These are phyloP conservation scores for Eilema caniola DNA, from an alignment of 2,888 invertebrate species.

Conservation along the genomic window DNA sequence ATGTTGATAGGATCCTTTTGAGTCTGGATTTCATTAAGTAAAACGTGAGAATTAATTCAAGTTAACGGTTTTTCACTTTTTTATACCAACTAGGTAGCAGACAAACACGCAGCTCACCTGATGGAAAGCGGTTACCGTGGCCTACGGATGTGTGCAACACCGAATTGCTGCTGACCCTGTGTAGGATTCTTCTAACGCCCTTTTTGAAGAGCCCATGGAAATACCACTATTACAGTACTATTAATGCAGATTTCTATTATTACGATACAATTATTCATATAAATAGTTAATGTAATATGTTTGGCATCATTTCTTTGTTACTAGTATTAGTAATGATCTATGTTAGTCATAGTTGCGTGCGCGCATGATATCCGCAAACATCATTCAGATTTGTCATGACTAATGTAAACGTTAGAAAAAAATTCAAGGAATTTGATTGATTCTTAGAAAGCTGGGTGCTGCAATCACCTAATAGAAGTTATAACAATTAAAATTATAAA, in stretches of 20 bases:
- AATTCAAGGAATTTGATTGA: not conserved
- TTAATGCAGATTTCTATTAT: not conserved
- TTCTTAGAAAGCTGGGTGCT: not conserved
- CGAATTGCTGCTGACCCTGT: too few species aligned
- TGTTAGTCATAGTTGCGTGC: constrained; percentile 44
- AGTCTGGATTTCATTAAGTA: too few species aligned
- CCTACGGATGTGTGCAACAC: too few species aligned
- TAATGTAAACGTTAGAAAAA: constrained; percentile 33
- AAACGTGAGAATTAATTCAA: too few species aligned
- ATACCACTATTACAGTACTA: not conserved
- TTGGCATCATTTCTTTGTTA: constrained; percentile 40
- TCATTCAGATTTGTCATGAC: constrained; percentile 39
- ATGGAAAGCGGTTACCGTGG: too few species aligned
- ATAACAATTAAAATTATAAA: too few species aligned
- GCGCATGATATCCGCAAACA: constrained; percentile 53
- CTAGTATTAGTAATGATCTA: constrained; percentile 44
- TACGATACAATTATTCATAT: constrained; percentile 11
- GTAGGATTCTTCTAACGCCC: too few species aligned
- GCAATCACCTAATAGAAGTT: not conserved
- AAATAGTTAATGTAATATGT: constrained; percentile 26
- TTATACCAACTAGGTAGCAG: too few species aligned
- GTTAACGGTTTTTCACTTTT: too few species aligned
- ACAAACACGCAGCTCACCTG: too few species aligned
- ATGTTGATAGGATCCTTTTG: too few species aligned
- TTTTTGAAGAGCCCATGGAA: too few species aligned